Evolutionary conservation across 2,888 invertebrate species (phyloP).

Genomic region (Prosapia bicincta): DNA sequence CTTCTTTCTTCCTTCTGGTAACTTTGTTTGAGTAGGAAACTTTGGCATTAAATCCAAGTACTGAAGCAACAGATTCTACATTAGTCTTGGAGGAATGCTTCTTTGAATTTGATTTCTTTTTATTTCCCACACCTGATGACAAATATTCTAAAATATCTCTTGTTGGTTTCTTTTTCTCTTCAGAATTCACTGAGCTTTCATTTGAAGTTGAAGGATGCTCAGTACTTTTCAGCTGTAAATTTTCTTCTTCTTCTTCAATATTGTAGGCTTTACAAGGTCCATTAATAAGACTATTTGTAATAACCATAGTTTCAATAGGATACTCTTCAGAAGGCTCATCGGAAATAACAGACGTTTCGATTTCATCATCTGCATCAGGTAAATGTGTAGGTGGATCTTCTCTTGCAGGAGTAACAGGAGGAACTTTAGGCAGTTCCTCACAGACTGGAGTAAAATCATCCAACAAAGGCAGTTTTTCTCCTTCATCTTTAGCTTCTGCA

Average conservation of each 20-base stretch:
- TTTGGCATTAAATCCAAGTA: constrained; percentile 27
- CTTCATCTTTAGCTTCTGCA: constrained; percentile 77
- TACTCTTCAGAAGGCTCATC: constrained; percentile 27
- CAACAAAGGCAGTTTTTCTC: constrained; percentile 67
- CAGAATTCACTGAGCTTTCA: not conserved
- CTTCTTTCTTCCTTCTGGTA: constrained; percentile 31
- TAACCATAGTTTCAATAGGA: not conserved
- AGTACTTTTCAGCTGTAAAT: constrained; percentile 22
- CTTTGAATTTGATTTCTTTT: constrained; percentile 48
- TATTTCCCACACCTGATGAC: constrained; percentile 63
- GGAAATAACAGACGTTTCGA: constrained; percentile 18
- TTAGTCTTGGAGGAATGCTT: constrained; percentile 16
- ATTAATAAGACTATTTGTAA: not conserved
- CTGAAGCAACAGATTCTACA: constrained; percentile 3
- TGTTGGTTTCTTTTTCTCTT: constrained; percentile 19
- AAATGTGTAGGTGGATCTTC: constrained; percentile 37
- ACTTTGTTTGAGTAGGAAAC: constrained; percentile 28
- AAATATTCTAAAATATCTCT: constrained; percentile 72
- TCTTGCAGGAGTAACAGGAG: constrained; percentile 64
- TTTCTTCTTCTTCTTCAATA: constrained; percentile 6
- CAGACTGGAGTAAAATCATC: constrained; percentile 52
- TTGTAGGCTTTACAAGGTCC: not conserved
- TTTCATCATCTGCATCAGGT: constrained; percentile 29
- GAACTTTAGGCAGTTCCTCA: constrained; percentile 52
- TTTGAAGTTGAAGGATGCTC: not conserved